Percentiles rank a stretch among this genome's conserved stretches.
Conservation (phyloP, 2,113 vertebrate species). For the Accipiter virgatus region DNA sequence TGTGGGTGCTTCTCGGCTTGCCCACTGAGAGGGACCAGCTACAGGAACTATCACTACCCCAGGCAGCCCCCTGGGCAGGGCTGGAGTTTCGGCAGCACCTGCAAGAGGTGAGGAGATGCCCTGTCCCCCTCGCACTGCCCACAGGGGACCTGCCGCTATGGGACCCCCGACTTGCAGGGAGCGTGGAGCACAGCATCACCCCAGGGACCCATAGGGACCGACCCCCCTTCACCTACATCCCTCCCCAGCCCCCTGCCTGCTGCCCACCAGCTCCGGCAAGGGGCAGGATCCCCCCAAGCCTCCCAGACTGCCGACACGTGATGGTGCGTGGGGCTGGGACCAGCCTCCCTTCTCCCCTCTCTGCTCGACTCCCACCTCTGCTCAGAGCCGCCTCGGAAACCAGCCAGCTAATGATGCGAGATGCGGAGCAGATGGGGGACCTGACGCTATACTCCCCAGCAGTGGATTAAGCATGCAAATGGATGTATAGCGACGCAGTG, state of each 20-base stretch:
- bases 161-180: background rate
- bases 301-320: background rate
- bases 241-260: fast-evolving
- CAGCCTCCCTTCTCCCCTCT: background rate
- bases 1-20: background rate
- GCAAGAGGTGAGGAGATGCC: fast-evolving
- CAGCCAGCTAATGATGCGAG: constrained; percentile 65
- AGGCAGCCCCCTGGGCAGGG: background rate
- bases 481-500: background rate
- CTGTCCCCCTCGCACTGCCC: background rate
- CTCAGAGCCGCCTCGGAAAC: constrained; percentile 29
- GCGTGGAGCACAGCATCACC: background rate
- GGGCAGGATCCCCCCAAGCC: background rate
- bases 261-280: background rate
- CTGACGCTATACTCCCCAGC: constrained; percentile 47
- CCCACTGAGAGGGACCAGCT: fast-evolving
- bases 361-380: constrained; percentile 36
- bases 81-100: background rate
- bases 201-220: fast-evolving
- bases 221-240: too few species aligned
- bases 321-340: background rate
- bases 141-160: background rate
- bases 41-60: background rate
- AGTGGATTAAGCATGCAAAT: constrained; percentile 45
- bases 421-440: constrained; percentile 61